Percentiles rank a stretch among this genome's conserved stretches.
phyloP scores from a whole-genome alignment of 2,797 vertebrate genomes.

The Clamator glandarius region DNA sequence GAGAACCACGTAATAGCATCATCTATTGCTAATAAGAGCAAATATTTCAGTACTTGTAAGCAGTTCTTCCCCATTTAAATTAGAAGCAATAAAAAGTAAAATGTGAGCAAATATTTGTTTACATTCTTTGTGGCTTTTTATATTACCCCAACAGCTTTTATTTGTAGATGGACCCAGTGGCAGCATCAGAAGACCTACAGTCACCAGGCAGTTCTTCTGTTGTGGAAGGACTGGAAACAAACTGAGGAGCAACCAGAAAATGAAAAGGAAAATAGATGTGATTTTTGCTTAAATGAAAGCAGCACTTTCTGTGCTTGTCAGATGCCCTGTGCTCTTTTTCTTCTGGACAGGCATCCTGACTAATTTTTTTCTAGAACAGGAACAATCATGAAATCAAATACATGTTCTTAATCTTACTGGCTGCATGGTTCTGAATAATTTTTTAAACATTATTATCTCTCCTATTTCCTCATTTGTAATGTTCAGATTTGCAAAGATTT shows the following conservation, averaged over 20 bases:
- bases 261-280: not conserved
- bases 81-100: not conserved
- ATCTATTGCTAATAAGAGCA: not conserved
- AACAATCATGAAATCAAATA: not conserved
- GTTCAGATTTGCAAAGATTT: not conserved
- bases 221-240: not conserved
- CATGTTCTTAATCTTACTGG: not conserved
- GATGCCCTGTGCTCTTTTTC: not conserved
- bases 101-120: not conserved
- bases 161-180: not conserved
- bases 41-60: not conserved
- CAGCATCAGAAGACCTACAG: not conserved
- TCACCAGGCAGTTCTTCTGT: not conserved
- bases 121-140: not conserved
- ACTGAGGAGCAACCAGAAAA: not conserved
- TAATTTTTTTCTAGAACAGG: not conserved
- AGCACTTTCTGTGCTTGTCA: not conserved
- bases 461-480: not conserved
- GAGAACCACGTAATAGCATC: not conserved
- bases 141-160: not conserved
- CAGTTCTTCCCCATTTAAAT: not conserved
- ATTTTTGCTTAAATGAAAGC: not conserved
- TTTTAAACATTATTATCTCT: not conserved
- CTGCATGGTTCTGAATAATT: not conserved
- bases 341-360: not conserved